A percentile compares a stretch with the other conserved stretches of the same genome.
These are phyloP conservation scores for Lophotriccus pileatus DNA, from an alignment of 2,797 vertebrate species.

Conservation along the genomic window DNA sequence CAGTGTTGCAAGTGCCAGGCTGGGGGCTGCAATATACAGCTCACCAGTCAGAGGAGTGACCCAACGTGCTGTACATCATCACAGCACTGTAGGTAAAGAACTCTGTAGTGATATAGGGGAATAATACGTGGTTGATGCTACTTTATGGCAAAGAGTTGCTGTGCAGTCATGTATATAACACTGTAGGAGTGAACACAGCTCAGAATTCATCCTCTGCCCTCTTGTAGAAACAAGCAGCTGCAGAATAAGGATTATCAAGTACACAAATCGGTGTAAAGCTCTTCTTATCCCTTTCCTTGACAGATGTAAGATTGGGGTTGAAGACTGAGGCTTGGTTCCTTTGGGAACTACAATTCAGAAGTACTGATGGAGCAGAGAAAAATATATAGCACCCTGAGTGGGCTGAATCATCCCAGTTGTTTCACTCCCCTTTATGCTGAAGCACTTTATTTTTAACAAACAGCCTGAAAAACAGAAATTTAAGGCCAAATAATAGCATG, in stretches of 20 bases:
- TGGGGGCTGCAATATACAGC: not conserved
- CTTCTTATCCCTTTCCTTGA: not conserved
- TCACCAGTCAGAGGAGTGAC: not conserved
- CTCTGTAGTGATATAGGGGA: not conserved
- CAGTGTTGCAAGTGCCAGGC: not conserved
- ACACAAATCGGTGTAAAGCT: not conserved
- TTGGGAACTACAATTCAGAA: slow-evolving; percentile 5
- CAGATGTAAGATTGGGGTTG: not conserved
- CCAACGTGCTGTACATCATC: not conserved
- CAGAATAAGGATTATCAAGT: not conserved
- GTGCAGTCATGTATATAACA: not conserved
- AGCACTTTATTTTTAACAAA: slow-evolving; percentile 42
- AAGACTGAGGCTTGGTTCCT: not conserved
- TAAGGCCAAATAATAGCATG: slow-evolving; percentile 20
- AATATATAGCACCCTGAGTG: not conserved
- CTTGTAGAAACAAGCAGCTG: not conserved
- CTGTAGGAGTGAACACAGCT: not conserved
- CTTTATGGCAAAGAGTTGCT: not conserved
- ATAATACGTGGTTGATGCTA: not conserved
- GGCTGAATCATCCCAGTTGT: slow-evolving; percentile 32
- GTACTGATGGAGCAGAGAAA: not conserved
- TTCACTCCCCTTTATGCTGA: slow-evolving; percentile 26
- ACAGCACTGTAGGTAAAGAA: not conserved
- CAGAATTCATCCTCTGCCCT: not conserved
- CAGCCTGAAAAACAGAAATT: slow-evolving; percentile 7